Evolutionary conservation across 2,888 invertebrate genomes (phyloP).

Genomic region (Sminthurinus aureus): DNA sequence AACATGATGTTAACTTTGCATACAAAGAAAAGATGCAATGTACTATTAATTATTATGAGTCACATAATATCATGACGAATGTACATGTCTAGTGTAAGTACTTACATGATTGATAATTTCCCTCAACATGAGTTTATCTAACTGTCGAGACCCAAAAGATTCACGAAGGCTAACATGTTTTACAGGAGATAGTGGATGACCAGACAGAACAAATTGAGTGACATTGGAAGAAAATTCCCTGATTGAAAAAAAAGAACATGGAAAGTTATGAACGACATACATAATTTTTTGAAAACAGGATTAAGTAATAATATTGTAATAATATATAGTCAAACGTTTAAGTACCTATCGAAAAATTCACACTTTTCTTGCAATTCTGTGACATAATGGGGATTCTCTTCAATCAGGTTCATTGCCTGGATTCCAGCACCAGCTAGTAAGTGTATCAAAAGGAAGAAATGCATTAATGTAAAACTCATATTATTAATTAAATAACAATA

Average conservation of each 20-base stretch:
- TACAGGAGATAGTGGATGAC: constrained; percentile 74
- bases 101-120: constrained; percentile 68
- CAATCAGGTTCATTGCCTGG: constrained; percentile 77
- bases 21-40: too few relatives aligned
- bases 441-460: too few relatives aligned
- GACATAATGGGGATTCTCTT: constrained; percentile 73
- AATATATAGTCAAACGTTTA: neutral
- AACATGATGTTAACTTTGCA: too few relatives aligned
- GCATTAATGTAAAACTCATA: too few relatives aligned
- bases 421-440: constrained; percentile 88
- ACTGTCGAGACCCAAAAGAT: constrained; percentile 62
- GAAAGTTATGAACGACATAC: neutral
- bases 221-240: constrained; percentile 20
- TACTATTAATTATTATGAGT: too few relatives aligned
- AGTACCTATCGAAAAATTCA: constrained; percentile 68
- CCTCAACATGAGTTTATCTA: constrained; percentile 68
- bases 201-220: constrained; percentile 64
- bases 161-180: constrained; percentile 75
- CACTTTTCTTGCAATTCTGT: constrained; percentile 70
- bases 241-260: neutral
- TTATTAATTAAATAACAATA: too few relatives aligned
- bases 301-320: too few relatives aligned
- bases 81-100: neutral
- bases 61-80: neutral
- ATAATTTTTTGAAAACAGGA: neutral